phyloP scores from a whole-genome alignment of 2,797 vertebrate genomes.

The Pangasius sanitwongsei region DNA sequence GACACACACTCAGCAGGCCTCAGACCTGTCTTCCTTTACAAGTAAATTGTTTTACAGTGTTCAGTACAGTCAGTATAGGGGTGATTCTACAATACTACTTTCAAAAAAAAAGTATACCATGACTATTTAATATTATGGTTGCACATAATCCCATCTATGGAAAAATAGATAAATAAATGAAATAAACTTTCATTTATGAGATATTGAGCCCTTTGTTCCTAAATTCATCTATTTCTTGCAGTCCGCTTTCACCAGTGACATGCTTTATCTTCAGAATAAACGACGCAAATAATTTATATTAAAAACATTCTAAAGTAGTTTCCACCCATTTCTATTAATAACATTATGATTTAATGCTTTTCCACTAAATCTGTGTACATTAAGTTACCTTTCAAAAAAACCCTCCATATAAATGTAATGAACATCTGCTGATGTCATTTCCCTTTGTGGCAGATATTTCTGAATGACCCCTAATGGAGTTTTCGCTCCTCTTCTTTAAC shows the following conservation, averaged over 20 bases:
- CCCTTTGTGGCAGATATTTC: background rate
- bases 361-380: background rate
- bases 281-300: background rate
- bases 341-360: background rate
- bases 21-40: constrained; percentile 38
- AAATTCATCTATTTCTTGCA: background rate
- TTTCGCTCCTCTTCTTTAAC: background rate
- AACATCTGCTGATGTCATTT: background rate
- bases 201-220: background rate
- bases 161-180: background rate
- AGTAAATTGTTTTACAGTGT: constrained; percentile 5
- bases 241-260: background rate
- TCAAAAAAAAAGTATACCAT: background rate
- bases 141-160: background rate
- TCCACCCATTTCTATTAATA: background rate
- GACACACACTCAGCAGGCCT: constrained; percentile 44
- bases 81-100: background rate
- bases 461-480: background rate
- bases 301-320: background rate
- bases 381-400: background rate
- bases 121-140: background rate
- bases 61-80: background rate
- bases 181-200: background rate
- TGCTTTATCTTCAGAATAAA: background rate
- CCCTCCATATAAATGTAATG: background rate